Evolutionary conservation across 2,888 invertebrate species (phyloP).

Genomic region (Plagodis pulveraria): DNA sequence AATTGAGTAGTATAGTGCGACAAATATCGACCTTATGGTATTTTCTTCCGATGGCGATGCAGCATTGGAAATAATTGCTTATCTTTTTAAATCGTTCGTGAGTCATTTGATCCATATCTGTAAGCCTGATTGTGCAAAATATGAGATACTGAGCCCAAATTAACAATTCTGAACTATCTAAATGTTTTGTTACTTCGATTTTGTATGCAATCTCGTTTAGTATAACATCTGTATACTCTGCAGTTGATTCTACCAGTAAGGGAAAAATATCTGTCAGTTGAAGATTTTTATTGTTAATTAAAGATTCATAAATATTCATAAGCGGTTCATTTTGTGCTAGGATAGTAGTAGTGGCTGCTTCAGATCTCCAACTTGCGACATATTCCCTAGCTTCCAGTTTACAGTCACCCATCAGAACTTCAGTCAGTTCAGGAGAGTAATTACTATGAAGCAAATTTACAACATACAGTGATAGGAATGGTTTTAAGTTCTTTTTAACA

Average conservation of each 20-base stretch:
- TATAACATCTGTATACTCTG: constrained; percentile 50
- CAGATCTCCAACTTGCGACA: constrained; percentile 76
- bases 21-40: constrained; percentile 60
- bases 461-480: constrained; percentile 71
- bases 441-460: constrained; percentile 86
- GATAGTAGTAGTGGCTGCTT: constrained; percentile 59
- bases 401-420: constrained; percentile 76
- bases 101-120: constrained; percentile 59
- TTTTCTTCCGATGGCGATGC: constrained; percentile 62
- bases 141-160: constrained; percentile 75
- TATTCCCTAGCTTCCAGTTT: constrained; percentile 78
- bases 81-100: constrained; percentile 58
- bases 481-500: constrained; percentile 64
- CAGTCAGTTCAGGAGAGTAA: constrained; percentile 79
- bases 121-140: constrained; percentile 66
- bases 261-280: constrained; percentile 61
- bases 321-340: constrained; percentile 58
- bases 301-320: constrained; percentile 67
- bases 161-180: constrained; percentile 68
- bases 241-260: constrained; percentile 51
- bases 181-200: constrained; percentile 45
- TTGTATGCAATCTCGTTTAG: constrained; percentile 53
- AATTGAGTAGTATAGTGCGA: constrained; percentile 57
- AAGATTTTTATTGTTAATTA: constrained; percentile 64
- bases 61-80: constrained; percentile 57